A percentile compares a stretch with the other conserved stretches of the same genome.
Evolutionary conservation across 2,113 vertebrate genomes (phyloP).

Genomic region (Chinchilla lanigera): DNA sequence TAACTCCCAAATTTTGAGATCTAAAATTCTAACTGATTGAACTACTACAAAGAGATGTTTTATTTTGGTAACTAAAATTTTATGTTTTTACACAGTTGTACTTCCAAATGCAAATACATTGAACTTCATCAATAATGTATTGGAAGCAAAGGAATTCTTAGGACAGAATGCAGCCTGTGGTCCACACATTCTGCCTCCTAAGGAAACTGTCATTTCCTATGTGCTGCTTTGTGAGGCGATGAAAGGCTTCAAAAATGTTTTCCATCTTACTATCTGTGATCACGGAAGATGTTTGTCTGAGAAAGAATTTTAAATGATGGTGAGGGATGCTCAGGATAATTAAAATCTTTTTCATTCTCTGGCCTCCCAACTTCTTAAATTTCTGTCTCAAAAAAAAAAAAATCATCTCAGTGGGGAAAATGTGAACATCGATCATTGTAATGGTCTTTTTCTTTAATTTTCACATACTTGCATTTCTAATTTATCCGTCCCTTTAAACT

Average conservation of each 20-base stretch:
- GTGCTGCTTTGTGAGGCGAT: not conserved
- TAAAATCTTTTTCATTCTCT: not conserved
- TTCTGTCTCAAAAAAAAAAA: not conserved
- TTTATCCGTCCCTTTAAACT: not conserved
- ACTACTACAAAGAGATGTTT: not conserved
- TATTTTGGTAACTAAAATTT: slow-evolving; percentile 35
- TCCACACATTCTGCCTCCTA: not conserved
- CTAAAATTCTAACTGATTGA: not conserved
- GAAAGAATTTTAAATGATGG: not conserved
- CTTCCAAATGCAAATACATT: not conserved
- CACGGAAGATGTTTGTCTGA: not conserved
- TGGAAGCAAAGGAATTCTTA: not conserved
- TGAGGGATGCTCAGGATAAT: not conserved
- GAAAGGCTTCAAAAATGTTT: not conserved
- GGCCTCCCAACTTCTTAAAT: not conserved
- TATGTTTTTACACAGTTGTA: not conserved
- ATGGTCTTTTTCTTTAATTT: not conserved
- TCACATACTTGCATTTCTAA: not conserved
- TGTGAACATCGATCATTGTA: rapidly evolving
- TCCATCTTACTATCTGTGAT: not conserved
- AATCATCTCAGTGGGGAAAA: not conserved
- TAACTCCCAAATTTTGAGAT: not conserved
- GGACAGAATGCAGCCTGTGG: not conserved
- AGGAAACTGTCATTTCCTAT: not conserved
- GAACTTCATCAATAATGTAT: not conserved